A percentile compares a stretch with the other conserved stretches of the same genome.
These are phyloP conservation scores for Matsumurasca onukii DNA, from an alignment of 1,140 invertebrate genomes.

Conservation along the genomic window DNA sequence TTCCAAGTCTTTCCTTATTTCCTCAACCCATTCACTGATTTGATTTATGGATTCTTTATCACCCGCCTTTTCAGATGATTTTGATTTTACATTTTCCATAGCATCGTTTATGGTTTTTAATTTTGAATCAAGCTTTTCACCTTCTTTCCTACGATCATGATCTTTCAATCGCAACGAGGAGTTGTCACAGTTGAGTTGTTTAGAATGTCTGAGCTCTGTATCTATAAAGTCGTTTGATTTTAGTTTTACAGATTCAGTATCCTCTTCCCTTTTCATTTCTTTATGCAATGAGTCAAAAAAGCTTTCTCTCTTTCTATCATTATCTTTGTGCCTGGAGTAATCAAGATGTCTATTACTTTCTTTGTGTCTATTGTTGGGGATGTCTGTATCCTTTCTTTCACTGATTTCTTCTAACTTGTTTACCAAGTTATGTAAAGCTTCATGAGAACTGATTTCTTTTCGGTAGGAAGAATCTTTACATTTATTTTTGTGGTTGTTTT, in stretches of 20 bases:
- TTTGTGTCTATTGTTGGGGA: constrained; percentile 34
- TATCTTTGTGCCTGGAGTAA: constrained; percentile 41
- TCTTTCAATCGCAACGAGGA: constrained; percentile 38
- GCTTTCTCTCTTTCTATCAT: constrained; percentile 40
- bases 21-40: constrained; percentile 32
- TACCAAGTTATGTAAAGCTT: constrained; percentile 26
- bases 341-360: constrained; percentile 34
- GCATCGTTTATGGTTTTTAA: constrained; percentile 35
- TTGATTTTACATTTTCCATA: constrained; percentile 35
- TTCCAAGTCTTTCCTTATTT: constrained; percentile 41
- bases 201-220: constrained; percentile 6
- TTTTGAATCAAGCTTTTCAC: constrained; percentile 41
- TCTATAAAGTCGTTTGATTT: constrained; percentile 28
- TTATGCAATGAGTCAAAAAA: constrained; percentile 26
- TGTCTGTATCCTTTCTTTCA: constrained; percentile 24
- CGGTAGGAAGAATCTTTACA: constrained; percentile 32
- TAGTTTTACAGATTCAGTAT: constrained; percentile 23
- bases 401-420: background rate
- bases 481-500: background rate
- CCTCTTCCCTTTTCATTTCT: constrained; percentile 31
- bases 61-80: constrained; percentile 35
- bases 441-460: constrained; percentile 31
- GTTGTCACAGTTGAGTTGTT: background rate
- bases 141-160: constrained; percentile 42
- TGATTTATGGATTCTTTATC: constrained; percentile 29